These are phyloP conservation scores for Creontiades dilutus DNA, from an alignment of 2,888 invertebrate species.

Conservation along the genomic window DNA sequence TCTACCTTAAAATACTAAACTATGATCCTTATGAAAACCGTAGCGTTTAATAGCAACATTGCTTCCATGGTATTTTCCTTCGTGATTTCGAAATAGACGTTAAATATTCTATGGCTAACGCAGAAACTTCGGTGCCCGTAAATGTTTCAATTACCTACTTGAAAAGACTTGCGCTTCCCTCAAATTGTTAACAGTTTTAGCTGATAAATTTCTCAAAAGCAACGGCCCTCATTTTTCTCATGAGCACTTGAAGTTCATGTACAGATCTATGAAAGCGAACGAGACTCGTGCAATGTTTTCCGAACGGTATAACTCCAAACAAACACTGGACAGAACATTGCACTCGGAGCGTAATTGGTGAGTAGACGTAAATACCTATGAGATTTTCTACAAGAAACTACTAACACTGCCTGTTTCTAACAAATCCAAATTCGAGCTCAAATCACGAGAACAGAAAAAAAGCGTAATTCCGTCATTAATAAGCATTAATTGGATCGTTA, in stretches of 20 bases:
- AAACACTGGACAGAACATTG: not conserved
- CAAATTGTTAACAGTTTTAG: not conserved
- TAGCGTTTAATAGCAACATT: too few relatives aligned
- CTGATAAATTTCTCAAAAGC: not conserved
- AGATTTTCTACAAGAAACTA: too few relatives aligned
- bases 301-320: not conserved
- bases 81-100: too few relatives aligned
- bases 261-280: not conserved
- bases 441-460: too few relatives aligned
- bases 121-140: not conserved
- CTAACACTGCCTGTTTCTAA: too few relatives aligned
- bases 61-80: too few relatives aligned
- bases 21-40: too few relatives aligned
- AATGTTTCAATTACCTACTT: not conserved
- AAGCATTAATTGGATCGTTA: too few relatives aligned
- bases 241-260: not conserved
- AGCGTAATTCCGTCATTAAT: too few relatives aligned
- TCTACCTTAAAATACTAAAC: too few relatives aligned
- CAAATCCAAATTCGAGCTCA: too few relatives aligned
- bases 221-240: not conserved
- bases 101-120: constrained; percentile 3
- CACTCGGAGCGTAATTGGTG: not conserved
- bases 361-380: not conserved
- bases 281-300: not conserved
- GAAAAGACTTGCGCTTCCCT: not conserved